Percentiles rank a stretch among this genome's conserved stretches.
phyloP scores from a whole-genome alignment of 2,888 invertebrate species.

The Agrotis clavis region DNA sequence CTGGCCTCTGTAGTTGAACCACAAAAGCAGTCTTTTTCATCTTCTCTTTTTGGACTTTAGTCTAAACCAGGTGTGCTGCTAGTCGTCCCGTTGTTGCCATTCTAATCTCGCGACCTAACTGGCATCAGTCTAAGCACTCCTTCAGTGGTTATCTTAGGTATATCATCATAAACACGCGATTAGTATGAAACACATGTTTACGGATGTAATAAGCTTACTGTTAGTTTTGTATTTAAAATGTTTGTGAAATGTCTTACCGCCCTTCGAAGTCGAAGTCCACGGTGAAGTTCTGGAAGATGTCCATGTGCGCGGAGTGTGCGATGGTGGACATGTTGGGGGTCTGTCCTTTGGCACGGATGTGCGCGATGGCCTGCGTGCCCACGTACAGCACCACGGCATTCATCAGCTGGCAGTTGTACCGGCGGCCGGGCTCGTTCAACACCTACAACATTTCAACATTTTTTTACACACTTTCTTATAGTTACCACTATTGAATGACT shows the following conservation, averaged over 20 bases:
- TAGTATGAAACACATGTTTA: neutral
- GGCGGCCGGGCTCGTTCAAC: constrained; percentile 96
- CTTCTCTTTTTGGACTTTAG: neutral
- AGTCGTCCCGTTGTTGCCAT: neutral
- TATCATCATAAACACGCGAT: constrained; percentile 1
- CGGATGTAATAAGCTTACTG: neutral
- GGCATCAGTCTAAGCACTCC: neutral
- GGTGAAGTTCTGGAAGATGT: constrained; percentile 99
- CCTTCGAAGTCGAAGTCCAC: constrained; percentile 99
- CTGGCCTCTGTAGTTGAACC: neutral
- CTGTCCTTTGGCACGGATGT: constrained; percentile 97
- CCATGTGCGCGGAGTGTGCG: constrained; percentile 99
- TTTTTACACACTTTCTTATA: neutral
- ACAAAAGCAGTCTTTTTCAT: neutral
- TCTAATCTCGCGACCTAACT: neutral
- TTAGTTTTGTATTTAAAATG: neutral
- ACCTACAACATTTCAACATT: constrained; percentile 78
- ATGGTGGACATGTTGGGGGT: constrained; percentile 99
- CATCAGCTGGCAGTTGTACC: constrained; percentile 98
- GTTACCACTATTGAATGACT: neutral
- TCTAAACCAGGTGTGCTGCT: neutral
- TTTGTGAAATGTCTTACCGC: constrained; percentile 77
- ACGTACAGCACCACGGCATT: constrained; percentile 99
- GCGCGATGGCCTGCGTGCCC: constrained; percentile 98
- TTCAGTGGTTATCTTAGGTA: constrained; percentile 6